Evolutionary conservation across 2,113 vertebrate genomes (phyloP).

Genomic region (Tyto alba): DNA sequence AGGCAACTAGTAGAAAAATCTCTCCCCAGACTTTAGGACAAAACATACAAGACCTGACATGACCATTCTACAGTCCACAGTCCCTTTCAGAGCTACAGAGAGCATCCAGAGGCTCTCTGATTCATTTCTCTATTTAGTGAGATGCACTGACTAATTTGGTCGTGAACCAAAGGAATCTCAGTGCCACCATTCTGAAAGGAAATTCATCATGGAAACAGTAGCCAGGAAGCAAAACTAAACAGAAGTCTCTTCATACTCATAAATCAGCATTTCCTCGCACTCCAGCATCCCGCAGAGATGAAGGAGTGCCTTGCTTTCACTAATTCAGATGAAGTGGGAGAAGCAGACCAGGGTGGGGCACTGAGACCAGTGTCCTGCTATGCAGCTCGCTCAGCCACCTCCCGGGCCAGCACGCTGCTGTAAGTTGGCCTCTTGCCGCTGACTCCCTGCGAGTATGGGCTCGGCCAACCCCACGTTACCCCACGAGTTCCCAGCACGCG

Average conservation of each 20-base stretch:
- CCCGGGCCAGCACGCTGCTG: neutral
- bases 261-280: neutral
- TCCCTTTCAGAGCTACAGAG: neutral
- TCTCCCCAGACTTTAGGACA: neutral
- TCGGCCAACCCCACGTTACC: neutral
- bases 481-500: neutral
- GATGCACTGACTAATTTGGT: neutral
- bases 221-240: neutral
- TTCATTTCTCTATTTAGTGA: neutral
- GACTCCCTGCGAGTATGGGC: neutral
- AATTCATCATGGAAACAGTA: neutral
- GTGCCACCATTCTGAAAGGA: neutral
- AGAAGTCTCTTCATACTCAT: neutral
- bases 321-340: neutral
- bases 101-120: neutral
- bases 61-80: neutral
- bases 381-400: neutral
- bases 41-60: neutral
- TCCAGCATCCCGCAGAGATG: neutral
- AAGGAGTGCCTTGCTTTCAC: neutral
- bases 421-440: rapidly evolving
- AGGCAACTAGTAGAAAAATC: neutral
- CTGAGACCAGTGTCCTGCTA: neutral
- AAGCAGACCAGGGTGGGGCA: neutral
- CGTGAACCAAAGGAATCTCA: neutral